Percentiles rank a stretch among this genome's conserved stretches.
Conservation (phyloP, 92 coral and sea anemone species). For the Epizoanthus ramosus region DNA sequence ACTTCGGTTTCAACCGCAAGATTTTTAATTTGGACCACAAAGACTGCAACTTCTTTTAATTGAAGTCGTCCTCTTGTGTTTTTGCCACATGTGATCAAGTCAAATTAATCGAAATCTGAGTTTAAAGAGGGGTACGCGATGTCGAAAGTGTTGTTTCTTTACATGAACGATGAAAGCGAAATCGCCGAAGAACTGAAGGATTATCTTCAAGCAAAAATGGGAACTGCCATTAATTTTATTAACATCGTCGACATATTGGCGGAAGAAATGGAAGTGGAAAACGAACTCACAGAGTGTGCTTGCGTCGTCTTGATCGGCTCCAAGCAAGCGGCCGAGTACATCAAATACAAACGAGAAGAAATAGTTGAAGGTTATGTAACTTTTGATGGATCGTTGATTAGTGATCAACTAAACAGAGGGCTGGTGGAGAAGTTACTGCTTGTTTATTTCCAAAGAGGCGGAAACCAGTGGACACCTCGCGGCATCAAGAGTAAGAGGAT, state of each 20-base stretch:
- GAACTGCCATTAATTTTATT: constrained; percentile 30
- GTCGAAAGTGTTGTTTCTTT: constrained; percentile 28
- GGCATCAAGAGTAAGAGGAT: constrained; percentile 29
- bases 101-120: background rate
- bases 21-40: constrained; percentile 37
- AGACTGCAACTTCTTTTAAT: constrained; percentile 27
- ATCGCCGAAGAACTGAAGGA: constrained; percentile 25
- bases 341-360: constrained; percentile 28
- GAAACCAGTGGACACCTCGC: constrained; percentile 16
- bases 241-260: constrained; percentile 13
- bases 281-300: constrained; percentile 7
- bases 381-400: constrained; percentile 27
- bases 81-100: background rate
- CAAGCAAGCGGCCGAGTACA: constrained; percentile 21
- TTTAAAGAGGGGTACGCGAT: background rate
- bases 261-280: constrained; percentile 26
- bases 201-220: constrained; percentile 42
- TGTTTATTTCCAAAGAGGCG: constrained; percentile 34
- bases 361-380: constrained; percentile 17
- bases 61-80: background rate
- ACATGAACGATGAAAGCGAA: constrained; percentile 25
- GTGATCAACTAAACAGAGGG: background rate
- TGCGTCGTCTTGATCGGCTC: constrained; percentile 31
- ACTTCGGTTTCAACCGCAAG: constrained; percentile 33
- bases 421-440: constrained; percentile 14